Conservation (phyloP, 2,797 vertebrate genomes). For the Siniperca scherzeri region DNA sequence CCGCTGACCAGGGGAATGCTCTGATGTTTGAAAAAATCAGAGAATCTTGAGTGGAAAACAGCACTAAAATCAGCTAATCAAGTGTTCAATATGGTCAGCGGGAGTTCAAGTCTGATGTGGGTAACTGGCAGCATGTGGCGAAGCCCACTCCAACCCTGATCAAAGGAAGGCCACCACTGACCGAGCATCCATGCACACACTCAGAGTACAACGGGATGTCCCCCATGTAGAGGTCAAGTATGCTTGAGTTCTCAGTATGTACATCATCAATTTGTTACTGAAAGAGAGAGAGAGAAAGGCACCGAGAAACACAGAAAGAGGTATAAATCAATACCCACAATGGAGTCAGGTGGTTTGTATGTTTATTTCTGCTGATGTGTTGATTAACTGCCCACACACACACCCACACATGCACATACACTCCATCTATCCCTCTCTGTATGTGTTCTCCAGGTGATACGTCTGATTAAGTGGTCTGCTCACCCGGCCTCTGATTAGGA, state of each 20-base stretch:
- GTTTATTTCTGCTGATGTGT: constrained; percentile 81
- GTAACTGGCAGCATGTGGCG: constrained; percentile 78
- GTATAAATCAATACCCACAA: constrained; percentile 75
- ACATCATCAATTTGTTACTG: constrained; percentile 54
- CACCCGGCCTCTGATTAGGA: constrained; percentile 77
- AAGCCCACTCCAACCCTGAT: constrained; percentile 68
- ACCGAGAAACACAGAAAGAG: constrained; percentile 44
- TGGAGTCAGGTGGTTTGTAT: constrained; percentile 69
- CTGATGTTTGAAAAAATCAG: constrained; percentile 41
- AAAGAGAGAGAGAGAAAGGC: constrained; percentile 30
- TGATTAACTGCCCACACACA: constrained; percentile 75
- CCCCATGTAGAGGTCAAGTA: constrained; percentile 66
- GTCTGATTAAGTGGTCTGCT: constrained; percentile 82
- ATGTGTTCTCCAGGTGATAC: constrained; percentile 70
- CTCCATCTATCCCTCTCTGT: constrained; percentile 43
- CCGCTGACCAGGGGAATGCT: constrained; percentile 30
- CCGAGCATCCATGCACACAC: constrained; percentile 45
- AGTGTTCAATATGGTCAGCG: constrained; percentile 55
- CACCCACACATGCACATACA: constrained; percentile 20
- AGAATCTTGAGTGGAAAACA: constrained; percentile 19
- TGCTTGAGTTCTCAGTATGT: constrained; percentile 49
- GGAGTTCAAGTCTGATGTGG: constrained; percentile 52
- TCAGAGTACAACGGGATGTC: constrained; percentile 42
- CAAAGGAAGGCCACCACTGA: constrained; percentile 58
- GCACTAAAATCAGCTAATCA: constrained; percentile 63